Conservation (phyloP, 2,888 invertebrate species). For the Drosophila subsilvestris region DNA sequence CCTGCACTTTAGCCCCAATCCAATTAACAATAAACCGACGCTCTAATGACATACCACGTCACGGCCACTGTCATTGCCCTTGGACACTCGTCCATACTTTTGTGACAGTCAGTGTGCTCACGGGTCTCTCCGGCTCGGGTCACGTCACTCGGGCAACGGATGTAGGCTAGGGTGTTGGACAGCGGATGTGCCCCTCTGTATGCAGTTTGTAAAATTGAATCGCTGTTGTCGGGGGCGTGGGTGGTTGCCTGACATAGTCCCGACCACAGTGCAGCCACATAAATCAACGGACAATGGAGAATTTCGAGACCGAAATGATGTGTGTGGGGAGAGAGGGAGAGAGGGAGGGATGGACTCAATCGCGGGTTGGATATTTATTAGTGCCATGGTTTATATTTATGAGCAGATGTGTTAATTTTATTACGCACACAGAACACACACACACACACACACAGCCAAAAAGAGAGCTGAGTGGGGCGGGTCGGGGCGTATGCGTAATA, state of each 20-base stretch:
- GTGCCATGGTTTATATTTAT: constrained; percentile 62
- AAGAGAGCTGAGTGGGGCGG: not conserved
- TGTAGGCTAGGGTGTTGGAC: constrained; percentile 8
- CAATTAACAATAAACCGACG: constrained; percentile 39
- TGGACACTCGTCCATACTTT: not conserved
- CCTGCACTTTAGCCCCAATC: constrained; percentile 12
- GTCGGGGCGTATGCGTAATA: constrained; percentile 66
- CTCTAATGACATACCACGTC: constrained; percentile 30
- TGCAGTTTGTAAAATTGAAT: constrained; percentile 59
- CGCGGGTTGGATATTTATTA: constrained; percentile 29
- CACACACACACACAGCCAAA: too few relatives aligned
- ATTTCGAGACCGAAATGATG: not conserved
- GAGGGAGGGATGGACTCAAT: not conserved
- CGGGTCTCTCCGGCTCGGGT: not conserved
- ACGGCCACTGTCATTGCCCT: not conserved
- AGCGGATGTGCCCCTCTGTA: not conserved
- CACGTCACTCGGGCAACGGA: constrained; percentile 7
- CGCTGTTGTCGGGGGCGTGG: constrained; percentile 40
- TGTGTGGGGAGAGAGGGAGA: not conserved
- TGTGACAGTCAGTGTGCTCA: not conserved
- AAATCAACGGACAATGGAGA: constrained; percentile 37
- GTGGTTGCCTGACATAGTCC: not conserved
- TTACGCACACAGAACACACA: constrained; percentile 55
- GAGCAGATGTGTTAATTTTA: constrained; percentile 75
- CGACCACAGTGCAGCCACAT: constrained; percentile 4